Conservation (phyloP, 2,888 invertebrate species). For the Cetonia aurata region DNA sequence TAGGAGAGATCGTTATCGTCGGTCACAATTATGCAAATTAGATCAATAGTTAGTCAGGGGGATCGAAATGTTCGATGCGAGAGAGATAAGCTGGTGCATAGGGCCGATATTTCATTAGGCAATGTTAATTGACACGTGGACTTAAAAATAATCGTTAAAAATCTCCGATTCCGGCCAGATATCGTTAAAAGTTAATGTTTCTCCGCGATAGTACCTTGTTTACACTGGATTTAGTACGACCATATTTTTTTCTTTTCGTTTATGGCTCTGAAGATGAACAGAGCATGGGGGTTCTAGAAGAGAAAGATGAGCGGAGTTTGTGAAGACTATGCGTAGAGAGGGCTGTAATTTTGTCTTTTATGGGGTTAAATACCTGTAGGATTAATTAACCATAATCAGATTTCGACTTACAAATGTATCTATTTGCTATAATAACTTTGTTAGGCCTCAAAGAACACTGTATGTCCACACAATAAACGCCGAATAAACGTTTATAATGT, state of each 20-base stretch:
- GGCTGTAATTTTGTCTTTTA: too few species aligned
- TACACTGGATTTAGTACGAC: constrained; percentile 40
- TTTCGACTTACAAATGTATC: background rate
- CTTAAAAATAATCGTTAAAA: constrained; percentile 52
- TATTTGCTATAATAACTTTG: background rate
- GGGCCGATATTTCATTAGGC: constrained; percentile 52
- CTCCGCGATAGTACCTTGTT: constrained; percentile 47
- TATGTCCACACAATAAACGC: too few species aligned
- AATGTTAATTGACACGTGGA: constrained; percentile 54
- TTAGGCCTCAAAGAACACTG: background rate
- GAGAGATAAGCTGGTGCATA: constrained; percentile 48
- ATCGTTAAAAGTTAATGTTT: constrained; percentile 53
- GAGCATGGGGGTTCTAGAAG: background rate
- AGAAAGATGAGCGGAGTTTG: background rate
- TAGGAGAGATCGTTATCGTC: constrained; percentile 49
- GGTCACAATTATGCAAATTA: constrained; percentile 53
- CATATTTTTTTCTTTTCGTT: constrained; percentile 23
- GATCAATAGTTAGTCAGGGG: constrained; percentile 50
- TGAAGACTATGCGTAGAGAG: too few species aligned
- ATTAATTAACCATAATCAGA: background rate
- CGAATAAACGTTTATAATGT: too few species aligned
- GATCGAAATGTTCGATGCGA: constrained; percentile 52
- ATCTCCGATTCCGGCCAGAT: constrained; percentile 51
- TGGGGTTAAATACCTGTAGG: constrained; percentile 1
- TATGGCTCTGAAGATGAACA: constrained; percentile 7